These are phyloP conservation scores for Manis javanica DNA, from an alignment of 2,797 vertebrate genomes.

Conservation along the genomic window DNA sequence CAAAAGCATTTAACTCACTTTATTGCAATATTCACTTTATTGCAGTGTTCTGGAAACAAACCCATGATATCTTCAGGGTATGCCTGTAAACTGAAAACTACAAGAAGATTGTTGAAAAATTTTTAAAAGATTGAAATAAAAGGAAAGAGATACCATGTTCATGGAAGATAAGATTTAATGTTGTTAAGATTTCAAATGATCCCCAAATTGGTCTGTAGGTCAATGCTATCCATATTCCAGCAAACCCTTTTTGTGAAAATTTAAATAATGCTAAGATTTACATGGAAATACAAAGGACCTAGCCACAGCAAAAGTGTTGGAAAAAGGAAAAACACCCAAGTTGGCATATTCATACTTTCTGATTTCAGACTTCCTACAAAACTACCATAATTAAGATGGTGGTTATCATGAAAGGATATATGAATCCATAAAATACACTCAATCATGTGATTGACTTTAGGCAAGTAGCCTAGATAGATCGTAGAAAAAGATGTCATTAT, in stretches of 20 bases:
- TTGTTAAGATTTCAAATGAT: neutral
- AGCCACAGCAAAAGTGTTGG: neutral
- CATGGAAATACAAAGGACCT: neutral
- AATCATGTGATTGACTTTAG: neutral
- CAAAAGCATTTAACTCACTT: neutral
- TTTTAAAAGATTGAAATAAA: neutral
- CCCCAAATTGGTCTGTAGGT: neutral
- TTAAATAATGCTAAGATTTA: neutral
- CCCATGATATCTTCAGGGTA: neutral
- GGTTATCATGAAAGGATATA: neutral
- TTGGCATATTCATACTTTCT: neutral
- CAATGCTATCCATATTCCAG: neutral
- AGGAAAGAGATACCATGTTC: neutral
- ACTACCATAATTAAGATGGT: neutral
- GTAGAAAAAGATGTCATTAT: neutral
- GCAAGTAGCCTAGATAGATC: neutral
- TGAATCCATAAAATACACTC: neutral
- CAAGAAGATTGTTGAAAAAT: neutral
- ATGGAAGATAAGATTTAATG: neutral
- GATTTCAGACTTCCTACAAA: neutral
- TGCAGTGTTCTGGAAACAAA: neutral
- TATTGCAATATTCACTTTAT: neutral
- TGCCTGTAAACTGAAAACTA: neutral
- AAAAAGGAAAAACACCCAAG: neutral
- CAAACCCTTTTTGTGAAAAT: neutral